Conservation (phyloP, 2,888 invertebrate species). For the Globia sparganii region DNA sequence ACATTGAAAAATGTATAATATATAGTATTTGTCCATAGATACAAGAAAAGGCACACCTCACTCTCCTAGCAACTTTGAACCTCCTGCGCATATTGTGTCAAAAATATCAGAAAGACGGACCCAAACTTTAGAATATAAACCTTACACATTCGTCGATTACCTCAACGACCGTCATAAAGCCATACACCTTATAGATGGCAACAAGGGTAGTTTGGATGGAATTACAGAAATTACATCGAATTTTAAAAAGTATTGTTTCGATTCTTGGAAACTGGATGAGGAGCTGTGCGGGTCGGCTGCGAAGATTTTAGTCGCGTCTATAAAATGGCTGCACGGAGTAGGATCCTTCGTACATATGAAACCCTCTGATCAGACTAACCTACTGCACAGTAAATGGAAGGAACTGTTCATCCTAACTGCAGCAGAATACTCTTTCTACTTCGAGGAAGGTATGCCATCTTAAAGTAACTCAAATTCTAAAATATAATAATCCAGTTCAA, state of each 20-base stretch:
- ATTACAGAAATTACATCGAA: constrained; percentile 59
- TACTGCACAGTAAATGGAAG: constrained; percentile 95
- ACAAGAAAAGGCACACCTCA: constrained; percentile 58
- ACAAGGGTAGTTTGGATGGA: constrained; percentile 58
- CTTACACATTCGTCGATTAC: constrained; percentile 58
- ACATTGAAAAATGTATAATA: constrained; percentile 15
- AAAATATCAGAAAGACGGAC: constrained; percentile 65
- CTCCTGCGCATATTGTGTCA: constrained; percentile 78
- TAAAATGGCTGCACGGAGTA: constrained; percentile 95
- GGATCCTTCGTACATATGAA: constrained; percentile 93
- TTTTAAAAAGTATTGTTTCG: constrained; percentile 62
- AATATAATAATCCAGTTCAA: neutral
- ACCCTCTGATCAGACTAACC: constrained; percentile 92
- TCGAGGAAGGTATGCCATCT: constrained; percentile 92
- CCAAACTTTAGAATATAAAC: constrained; percentile 49
- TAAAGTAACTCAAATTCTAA: neutral
- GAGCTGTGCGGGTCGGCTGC: constrained; percentile 92
- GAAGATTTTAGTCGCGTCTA: constrained; percentile 93
- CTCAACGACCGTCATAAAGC: constrained; percentile 67
- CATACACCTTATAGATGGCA: constrained; percentile 65
- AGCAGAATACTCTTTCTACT: constrained; percentile 94
- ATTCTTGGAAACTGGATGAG: constrained; percentile 85
- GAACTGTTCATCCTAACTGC: constrained; percentile 96
- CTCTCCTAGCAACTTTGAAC: constrained; percentile 75
- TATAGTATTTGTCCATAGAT: constrained; percentile 65